Conservation (phyloP, 2,888 invertebrate species). For the Macrostomum cliftonense region DNA sequence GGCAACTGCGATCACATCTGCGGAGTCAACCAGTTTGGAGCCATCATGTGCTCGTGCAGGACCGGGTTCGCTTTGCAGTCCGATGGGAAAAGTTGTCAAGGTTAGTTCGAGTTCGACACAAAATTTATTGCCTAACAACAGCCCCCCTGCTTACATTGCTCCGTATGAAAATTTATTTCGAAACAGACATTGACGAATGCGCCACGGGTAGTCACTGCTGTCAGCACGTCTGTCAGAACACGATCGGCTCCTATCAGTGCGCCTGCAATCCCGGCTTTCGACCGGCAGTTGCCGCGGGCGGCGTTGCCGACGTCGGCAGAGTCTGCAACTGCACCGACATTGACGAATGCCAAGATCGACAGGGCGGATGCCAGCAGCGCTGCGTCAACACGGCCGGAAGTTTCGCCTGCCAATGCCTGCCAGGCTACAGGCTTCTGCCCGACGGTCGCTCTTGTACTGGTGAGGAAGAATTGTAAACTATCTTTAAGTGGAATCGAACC, state of each 20-base stretch:
- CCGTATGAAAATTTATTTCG: too few relatives aligned
- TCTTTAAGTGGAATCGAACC: too few relatives aligned
- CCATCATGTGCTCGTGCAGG: conserved; percentile 24
- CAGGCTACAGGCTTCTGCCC: conserved; percentile 31
- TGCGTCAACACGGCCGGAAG: conserved; percentile 50
- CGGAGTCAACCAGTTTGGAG: conserved; percentile 29
- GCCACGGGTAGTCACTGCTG: conserved; percentile 46
- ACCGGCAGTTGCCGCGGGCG: conserved; percentile 25
- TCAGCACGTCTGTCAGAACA: conserved; percentile 47
- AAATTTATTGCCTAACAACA: too few relatives aligned
- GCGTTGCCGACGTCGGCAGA: conserved; percentile 17
- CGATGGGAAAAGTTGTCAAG: conserved; percentile 28
- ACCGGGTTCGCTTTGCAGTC: conserved; percentile 27
- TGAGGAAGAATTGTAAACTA: conserved; percentile 11
- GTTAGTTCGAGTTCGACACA: conserved; percentile 16
- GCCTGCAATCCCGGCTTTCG: conserved; percentile 26
- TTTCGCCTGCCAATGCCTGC: conserved; percentile 45
- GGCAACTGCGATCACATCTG: conserved; percentile 43
- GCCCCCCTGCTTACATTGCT: too few relatives aligned
- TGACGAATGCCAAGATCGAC: conserved; percentile 51
- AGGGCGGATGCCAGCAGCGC: conserved; percentile 54
- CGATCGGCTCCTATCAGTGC: conserved; percentile 29
- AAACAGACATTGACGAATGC: conserved; percentile 41
- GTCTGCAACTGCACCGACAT: conserved; percentile 46
- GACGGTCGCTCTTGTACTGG: conserved; percentile 22